A percentile compares a stretch with the other conserved stretches of the same genome.
These are phyloP conservation scores for Halyomorpha halys DNA, from an alignment of 1,140 invertebrate species.

Conservation along the genomic window DNA sequence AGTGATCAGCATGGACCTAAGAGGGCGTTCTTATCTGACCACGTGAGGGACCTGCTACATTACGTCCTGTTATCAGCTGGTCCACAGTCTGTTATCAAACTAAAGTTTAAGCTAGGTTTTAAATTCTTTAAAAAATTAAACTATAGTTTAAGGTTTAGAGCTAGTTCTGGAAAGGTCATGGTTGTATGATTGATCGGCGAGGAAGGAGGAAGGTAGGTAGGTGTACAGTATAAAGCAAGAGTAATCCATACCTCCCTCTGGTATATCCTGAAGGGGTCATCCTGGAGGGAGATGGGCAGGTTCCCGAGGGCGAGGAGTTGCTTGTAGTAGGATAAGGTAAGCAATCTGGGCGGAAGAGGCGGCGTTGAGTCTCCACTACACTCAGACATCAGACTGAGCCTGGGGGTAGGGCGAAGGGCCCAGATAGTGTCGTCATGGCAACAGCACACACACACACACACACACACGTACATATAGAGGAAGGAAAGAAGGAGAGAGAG, in stretches of 20 bases:
- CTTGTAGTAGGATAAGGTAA: constrained; percentile 31
- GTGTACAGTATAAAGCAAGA: too few relatives aligned
- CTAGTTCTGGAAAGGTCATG: too few relatives aligned
- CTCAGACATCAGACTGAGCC: constrained; percentile 5
- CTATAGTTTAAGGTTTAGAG: too few relatives aligned
- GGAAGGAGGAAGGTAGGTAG: too few relatives aligned
- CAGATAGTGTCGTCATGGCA: constrained; percentile 17
- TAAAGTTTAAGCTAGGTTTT: too few relatives aligned
- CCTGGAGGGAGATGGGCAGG: constrained; percentile 22
- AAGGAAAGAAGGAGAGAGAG: constrained; percentile 10
- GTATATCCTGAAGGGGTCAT: constrained; percentile 24
- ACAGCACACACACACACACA: constrained; percentile 23
- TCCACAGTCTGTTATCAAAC: too few relatives aligned
- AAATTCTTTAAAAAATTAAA: too few relatives aligned
- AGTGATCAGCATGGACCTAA: too few relatives aligned
- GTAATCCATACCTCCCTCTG: constrained; percentile 5
- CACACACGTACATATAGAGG: constrained; percentile 13
- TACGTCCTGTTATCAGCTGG: too few relatives aligned
- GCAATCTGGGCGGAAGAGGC: background rate
- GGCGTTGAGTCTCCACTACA: constrained; percentile 6
- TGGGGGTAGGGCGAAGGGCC: background rate
- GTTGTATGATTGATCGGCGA: too few relatives aligned
- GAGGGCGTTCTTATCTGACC: too few relatives aligned
- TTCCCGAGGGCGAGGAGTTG: constrained; percentile 30
- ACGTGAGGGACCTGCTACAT: too few relatives aligned